Evolutionary conservation across 1,140 invertebrate genomes (phyloP).

Genomic region (Gonioctena quinquepunctata): DNA sequence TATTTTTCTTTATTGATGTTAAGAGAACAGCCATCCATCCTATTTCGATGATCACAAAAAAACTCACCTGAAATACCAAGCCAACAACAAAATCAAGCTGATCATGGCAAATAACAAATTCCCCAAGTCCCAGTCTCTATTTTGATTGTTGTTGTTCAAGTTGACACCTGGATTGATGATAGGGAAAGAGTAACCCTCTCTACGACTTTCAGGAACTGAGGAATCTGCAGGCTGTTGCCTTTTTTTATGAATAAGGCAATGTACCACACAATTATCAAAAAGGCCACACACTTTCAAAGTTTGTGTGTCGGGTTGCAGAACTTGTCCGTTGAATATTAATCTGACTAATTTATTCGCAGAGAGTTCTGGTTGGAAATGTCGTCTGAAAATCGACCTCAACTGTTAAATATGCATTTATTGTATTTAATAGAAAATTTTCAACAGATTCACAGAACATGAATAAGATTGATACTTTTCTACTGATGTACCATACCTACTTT

Average conservation of each 20-base stretch:
- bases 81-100: conserved; percentile 46
- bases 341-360: conserved; percentile 76
- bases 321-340: conserved; percentile 86
- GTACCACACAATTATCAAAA: conserved; percentile 84
- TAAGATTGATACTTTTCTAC: too few species aligned
- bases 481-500: conserved; percentile 63
- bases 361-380: conserved; percentile 80
- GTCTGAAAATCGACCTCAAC: conserved; percentile 70
- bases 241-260: conserved; percentile 77
- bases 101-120: conserved; percentile 49
- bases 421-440: background rate
- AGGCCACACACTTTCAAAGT: conserved; percentile 80
- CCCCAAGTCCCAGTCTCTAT: conserved; percentile 52
- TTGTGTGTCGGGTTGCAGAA: conserved; percentile 74
- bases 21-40: too few species aligned
- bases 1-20: too few species aligned
- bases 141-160: conserved; percentile 45
- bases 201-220: background rate
- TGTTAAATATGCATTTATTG: too few species aligned
- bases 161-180: conserved; percentile 10
- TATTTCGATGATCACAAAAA: background rate
- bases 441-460: too few species aligned
- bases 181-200: background rate
- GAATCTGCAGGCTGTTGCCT: conserved; percentile 40
- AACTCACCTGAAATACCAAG: conserved; percentile 53